Conservation (phyloP, 2,888 invertebrate genomes). For the Zygaena filipendulae region DNA sequence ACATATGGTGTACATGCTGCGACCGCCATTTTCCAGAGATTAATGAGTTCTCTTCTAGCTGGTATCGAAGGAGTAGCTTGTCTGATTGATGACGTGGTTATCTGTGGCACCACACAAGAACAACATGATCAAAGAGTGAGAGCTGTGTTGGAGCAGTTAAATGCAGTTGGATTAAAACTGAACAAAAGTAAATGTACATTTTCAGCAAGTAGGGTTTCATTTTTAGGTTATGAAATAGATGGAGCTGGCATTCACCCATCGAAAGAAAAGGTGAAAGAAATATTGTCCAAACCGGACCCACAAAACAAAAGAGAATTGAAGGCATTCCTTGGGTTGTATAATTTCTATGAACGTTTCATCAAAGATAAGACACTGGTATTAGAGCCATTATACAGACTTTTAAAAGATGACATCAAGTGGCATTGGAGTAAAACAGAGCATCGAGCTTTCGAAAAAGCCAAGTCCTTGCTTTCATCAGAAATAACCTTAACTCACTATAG, state of each 20-base stretch:
- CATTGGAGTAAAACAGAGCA: too few species aligned
- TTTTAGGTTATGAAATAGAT: conserved; percentile 4
- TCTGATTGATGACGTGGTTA: conserved; percentile 14
- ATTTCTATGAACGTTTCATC: conserved; percentile 5
- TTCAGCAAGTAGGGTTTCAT: background rate
- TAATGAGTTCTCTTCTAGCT: conserved; percentile 13
- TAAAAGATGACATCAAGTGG: too few species aligned
- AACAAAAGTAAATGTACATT: conserved; percentile 5
- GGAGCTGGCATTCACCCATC: conserved; percentile 3
- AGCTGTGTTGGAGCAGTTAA: conserved; percentile 8
- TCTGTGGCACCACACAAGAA: conserved; percentile 10
- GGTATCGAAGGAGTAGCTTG: conserved; percentile 15
- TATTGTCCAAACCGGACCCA: conserved; percentile 1
- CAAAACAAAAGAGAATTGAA: conserved; percentile 2
- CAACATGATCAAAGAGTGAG: background rate
- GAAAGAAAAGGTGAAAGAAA: conserved; percentile 2
- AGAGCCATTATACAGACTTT: conserved; percentile 2
- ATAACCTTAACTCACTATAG: conserved; percentile 2
- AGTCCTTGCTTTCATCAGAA: conserved; percentile 2
- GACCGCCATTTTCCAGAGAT: conserved; percentile 14
- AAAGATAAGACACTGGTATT: conserved; percentile 1
- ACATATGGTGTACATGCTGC: conserved; percentile 16
- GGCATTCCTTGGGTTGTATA: conserved; percentile 5
- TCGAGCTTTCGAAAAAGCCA: background rate
- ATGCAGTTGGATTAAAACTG: conserved; percentile 2